Base-by-base conservation (phyloP, 2,888 invertebrate species). In the Drosophila putrida region DNA sequence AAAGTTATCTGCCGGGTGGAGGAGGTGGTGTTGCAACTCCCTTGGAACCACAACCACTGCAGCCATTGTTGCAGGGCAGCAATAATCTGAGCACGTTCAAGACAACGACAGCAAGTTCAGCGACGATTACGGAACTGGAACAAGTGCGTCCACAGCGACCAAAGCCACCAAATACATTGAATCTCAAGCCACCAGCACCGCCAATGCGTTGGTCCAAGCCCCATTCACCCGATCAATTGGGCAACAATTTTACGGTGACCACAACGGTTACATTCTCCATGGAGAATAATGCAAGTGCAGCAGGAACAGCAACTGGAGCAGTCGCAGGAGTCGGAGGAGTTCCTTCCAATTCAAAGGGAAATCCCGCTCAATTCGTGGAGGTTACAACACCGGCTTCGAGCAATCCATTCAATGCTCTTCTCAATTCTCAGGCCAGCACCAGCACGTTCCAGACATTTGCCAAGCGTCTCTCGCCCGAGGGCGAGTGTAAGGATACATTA, bases 151-250 rank as follows among this genome's bases (percentile, higher is more conserved):
- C 95, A 54, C 95, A 95, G 27, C 93, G 96, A 89, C 97, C 97
- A 1, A 96, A 96, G 80, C 96, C 97, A 86, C 97, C 97, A 54
- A 97, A 96, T 91, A 97, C 97, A 38, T 93, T 97, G 72, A 97
- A 96, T 93, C 94, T 97, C 84, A 96, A 96, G 35, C 97, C 97
- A 1, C 97, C 97, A 6, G 96, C 96, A 0, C 97, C 97, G 0
- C 97, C 97, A 0, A 95, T 97, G 11, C 94, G 97, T 85, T 97
- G 97, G 96, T 95, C 96, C 0, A 97, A 97, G 91, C 96, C 97
- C 0, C 94, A 94, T 2, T 93, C 94, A 27, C 93, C 93, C 28
- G 93, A 94, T 57, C 83, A 88, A 47, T 10, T 75, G 71, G 47
- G 85, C 90, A 96, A 95, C 90, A 96, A 96, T 91, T 96, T 96